Evolutionary conservation across 2,113 vertebrate species (phyloP), one percentile per base, ranked within the genome.

Genomic region (Corvus cornix): DNA sequence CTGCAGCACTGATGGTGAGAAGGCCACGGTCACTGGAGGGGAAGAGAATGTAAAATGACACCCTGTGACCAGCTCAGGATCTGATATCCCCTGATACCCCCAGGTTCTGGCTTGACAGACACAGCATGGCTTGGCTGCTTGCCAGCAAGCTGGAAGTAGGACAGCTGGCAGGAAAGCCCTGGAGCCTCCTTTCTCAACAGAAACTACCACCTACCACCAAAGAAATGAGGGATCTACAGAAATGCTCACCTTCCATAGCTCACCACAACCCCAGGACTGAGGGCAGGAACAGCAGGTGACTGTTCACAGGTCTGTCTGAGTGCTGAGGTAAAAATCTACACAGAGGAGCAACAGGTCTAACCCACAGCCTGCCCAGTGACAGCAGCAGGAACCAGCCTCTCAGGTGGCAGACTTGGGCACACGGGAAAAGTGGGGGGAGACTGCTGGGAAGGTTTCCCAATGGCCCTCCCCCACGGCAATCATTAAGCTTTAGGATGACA

Each of bases 391-490:
- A 69, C 44, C 30, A 73, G 41, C 48, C 27, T 30, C 70, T 76
- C 44, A 63, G 52, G 27, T 9, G 24, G 37, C 48, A 87, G 39
- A 24, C 10, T 33, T 23, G 31, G 28, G 74, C 14, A 41, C 44
- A 70, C 0, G 1, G 1, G 44, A 49, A 37, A 72, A 68, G 53
- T 2, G 0, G 2, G 16, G 20, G 3, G 9, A 85, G 48, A 48
- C 17, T 84, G 37, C 55, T 60, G 41, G 68, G 59, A 74, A 87
- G 35, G 53, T 6, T 60, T 51, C 72, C 69, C 46, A 43, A 13
- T 2, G 75, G 26, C 10, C 72, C 51, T 92, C 19, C 58, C 64
- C 63, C 28, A 8, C 1, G 27, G 46, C 58, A 96, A 14, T 46
- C 70, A 53, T 13, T 46, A 53, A 60, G 10, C n/a, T 80, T 68